Evolutionary conservation across 2,113 vertebrate genomes (phyloP).

Genomic region (Macaca nemestrina): DNA sequence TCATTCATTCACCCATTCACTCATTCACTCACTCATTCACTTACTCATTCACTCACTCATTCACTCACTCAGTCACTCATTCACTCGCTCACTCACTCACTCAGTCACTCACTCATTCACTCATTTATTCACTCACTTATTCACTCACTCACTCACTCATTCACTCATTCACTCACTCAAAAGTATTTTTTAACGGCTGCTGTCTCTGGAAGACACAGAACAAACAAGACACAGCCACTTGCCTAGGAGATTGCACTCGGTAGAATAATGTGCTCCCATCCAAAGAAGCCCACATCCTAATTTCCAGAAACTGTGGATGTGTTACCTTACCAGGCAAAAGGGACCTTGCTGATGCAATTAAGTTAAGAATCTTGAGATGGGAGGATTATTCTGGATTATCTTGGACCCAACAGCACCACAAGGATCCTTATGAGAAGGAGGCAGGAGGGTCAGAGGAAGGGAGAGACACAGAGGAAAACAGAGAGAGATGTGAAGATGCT

Average conservation of each 20-base stretch:
- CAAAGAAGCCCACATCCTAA: background rate
- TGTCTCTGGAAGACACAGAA: background rate
- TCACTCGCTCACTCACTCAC: background rate
- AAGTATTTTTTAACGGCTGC: background rate
- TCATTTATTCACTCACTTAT: accelerated
- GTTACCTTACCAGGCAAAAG: background rate
- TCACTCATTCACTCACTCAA: background rate
- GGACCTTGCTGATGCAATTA: background rate
- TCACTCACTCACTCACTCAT: background rate
- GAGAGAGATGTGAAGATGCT: background rate
- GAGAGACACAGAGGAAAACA: background rate
- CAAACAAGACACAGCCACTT: background rate
- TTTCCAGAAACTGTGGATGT: background rate
- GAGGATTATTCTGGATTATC: background rate
- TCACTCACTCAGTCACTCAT: accelerated
- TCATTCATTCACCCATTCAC: background rate
- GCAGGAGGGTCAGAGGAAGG: background rate
- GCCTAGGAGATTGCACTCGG: background rate
- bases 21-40: background rate
- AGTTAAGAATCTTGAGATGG: background rate
- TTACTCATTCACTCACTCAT: accelerated
- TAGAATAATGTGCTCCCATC: background rate
- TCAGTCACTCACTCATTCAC: accelerated
- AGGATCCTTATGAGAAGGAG: background rate
- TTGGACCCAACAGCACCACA: background rate